phyloP scores from a whole-genome alignment of 2,888 invertebrate species.

The Byasa hedistus region DNA sequence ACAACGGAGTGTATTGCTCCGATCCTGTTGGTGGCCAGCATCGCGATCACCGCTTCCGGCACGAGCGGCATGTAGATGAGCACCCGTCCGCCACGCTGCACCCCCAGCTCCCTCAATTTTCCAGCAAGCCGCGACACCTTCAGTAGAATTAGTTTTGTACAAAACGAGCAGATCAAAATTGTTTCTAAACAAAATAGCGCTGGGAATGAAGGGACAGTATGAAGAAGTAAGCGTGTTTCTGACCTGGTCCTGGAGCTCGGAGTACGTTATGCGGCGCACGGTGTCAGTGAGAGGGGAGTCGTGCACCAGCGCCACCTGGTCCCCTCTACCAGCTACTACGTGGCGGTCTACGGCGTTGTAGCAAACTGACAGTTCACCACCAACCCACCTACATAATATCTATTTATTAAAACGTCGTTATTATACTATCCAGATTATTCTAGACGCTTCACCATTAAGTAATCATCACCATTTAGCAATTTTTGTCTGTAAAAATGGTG shows the following conservation, averaged over 20 bases:
- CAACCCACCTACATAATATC: slow-evolving; percentile 84
- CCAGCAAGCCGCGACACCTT: slow-evolving; percentile 89
- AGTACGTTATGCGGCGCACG: slow-evolving; percentile 88
- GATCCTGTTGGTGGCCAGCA: slow-evolving; percentile 91
- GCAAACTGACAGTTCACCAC: slow-evolving; percentile 95
- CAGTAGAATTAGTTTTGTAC: neutral
- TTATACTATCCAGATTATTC: no score
- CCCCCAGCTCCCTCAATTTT: slow-evolving; percentile 87
- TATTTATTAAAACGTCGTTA: neutral
- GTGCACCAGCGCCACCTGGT: slow-evolving; percentile 90
- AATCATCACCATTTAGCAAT: no score
- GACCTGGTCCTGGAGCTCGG: slow-evolving; percentile 89
- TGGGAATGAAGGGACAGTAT: no score
- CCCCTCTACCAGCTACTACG: slow-evolving; percentile 87
- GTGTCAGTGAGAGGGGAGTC: slow-evolving; percentile 93
- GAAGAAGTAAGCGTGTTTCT: slow-evolving; percentile 26
- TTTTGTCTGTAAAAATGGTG: no score
- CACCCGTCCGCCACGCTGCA: slow-evolving; percentile 89
- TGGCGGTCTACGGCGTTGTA: slow-evolving; percentile 96
- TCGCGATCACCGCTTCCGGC: slow-evolving; percentile 93
- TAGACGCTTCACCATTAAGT: no score
- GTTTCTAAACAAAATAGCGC: neutral
- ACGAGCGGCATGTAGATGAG: slow-evolving; percentile 97
- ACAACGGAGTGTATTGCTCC: slow-evolving; percentile 97
- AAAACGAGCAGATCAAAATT: no score